Base-by-base conservation (phyloP, 1,140 invertebrate genomes). In the Linepithema humile region DNA sequence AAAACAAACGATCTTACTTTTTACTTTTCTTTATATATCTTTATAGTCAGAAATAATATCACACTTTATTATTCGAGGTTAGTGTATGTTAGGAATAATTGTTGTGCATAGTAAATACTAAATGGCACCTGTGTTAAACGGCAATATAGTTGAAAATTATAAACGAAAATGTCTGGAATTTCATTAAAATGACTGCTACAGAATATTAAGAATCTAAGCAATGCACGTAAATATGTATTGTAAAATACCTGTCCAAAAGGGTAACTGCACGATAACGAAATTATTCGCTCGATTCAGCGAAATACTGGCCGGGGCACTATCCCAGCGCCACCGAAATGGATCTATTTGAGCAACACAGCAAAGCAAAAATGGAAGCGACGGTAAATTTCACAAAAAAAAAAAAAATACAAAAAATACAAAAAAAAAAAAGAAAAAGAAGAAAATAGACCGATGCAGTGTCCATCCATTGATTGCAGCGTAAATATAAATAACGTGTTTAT, bases 161-260 rank as follows among this genome's bases (percentile, higher is more conserved):
- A 55, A 15, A 35, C 10, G 20, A 35, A 48, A 82, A 82, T 62
- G 69, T 45, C 2, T 17, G 43, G 55, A 74, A 82, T 82, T 74
- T 60, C 55, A 60, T 38, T 48, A 45, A 74, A 74, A 59, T 73
- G 29, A 48, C 9, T 29, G n/a, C 5, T 62, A 55, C 40, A 26
- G 20, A 48, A 48, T 45, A 74, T 74, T 59, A 82, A 74, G 29
- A 48, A 82, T 82, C 9, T 59, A 73, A 9, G 67, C 12, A 35
- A 74, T 74, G 29, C 10, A 17, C 29, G 12, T 82, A 60, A 59
- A 48, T 74, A 57, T 67, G 64, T 57, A 53, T 57, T 15, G 38
- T 35, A 15, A 80, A 29, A 80, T 70, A 69, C 17, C 15, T 10
- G 20, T 50, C 5, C 29, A 12, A 48, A 73, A 78, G 10, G 60